Base-by-base conservation (phyloP, 2,888 invertebrate genomes). In the Meta bourneti region DNA sequence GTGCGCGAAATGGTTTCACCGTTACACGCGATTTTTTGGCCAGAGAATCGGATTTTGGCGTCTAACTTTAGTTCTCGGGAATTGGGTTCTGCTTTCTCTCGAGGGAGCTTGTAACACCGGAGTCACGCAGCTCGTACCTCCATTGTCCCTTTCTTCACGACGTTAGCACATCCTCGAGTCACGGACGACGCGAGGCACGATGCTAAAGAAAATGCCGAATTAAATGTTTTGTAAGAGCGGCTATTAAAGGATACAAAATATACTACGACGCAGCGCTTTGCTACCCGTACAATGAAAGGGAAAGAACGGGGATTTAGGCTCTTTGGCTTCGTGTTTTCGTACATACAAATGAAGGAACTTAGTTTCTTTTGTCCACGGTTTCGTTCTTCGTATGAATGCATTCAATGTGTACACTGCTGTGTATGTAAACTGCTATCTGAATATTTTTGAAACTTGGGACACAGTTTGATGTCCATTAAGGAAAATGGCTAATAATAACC, bases 21-120 rank as follows among this genome's bases (percentile, higher is more conserved):
- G 71, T 72, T 72, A 80, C 87, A 87, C 87, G 87, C 79, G 79
- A 87, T 79, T 87, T 81, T 48, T 83, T 83, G 34, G 82, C 61
- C 9, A 9, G 61, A 34, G 34, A 61, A 9, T 61, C 61, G 61
- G 61, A 61, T 61, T 61, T 61, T 9, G 61, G 61, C 11, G 61
- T 7, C 61, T 61, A 61, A 61, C 61, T 61, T 61, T 61, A 61
- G 61, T 61, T 9, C 34, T 34, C 34, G 34, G 34, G 34, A 34
- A 34, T 1, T 34, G 34, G 34, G 34, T 34, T 9, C 16, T 16
- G 61, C 61, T 61, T 61, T 61, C 61, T 61, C 61, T 16, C 61
- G 16, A 34, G 34, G 34, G 34, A 34, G 34, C 4, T 34, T 34
- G 16, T 61, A 61, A 61, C 61, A 7, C 61, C 16, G 61, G 11